A percentile compares a stretch with the other conserved stretches of the same genome.
These are phyloP conservation scores for Netelia virgata DNA, from an alignment of 2,888 invertebrate genomes.

Conservation along the genomic window DNA sequence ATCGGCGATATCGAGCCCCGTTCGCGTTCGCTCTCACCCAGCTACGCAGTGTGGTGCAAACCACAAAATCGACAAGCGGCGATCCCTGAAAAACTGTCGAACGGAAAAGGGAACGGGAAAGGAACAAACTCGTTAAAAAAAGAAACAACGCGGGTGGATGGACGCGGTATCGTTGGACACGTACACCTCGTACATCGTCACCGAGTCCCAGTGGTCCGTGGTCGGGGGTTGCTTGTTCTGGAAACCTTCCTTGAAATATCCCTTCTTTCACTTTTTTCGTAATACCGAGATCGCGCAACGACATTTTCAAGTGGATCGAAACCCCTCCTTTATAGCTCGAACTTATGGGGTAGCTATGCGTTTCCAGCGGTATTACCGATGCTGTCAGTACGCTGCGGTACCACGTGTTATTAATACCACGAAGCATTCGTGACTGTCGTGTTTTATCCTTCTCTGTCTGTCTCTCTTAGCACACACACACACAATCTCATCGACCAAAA, in stretches of 20 bases:
- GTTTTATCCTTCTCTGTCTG: not conserved
- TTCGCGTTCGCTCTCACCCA: too few species aligned
- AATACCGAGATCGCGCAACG: not conserved
- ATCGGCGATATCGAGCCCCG: too few species aligned
- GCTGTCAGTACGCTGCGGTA: constrained; percentile 27
- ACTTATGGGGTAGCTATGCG: not conserved
- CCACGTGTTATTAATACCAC: constrained; percentile 71
- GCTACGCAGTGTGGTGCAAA: too few species aligned
- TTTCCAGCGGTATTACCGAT: not conserved
- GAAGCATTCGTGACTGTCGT: constrained; percentile 55
- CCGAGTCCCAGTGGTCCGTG: not conserved
- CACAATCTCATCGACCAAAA: not conserved
- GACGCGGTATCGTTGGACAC: too few species aligned
- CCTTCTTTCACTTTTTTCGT: constrained; percentile 1
- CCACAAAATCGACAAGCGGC: too few species aligned
- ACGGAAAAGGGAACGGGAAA: too few species aligned
- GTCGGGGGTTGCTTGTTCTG: not conserved
- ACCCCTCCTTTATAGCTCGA: not conserved
- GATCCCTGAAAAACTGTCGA: too few species aligned
- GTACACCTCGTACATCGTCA: not conserved
- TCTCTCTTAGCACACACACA: not conserved
- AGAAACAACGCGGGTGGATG: too few species aligned
- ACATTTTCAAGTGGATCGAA: not conserved
- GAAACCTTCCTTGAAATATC: constrained; percentile 2
- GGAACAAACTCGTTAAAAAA: too few species aligned